Conservation (phyloP, 2,113 vertebrate species). For the Sebastes schlegelii region DNA sequence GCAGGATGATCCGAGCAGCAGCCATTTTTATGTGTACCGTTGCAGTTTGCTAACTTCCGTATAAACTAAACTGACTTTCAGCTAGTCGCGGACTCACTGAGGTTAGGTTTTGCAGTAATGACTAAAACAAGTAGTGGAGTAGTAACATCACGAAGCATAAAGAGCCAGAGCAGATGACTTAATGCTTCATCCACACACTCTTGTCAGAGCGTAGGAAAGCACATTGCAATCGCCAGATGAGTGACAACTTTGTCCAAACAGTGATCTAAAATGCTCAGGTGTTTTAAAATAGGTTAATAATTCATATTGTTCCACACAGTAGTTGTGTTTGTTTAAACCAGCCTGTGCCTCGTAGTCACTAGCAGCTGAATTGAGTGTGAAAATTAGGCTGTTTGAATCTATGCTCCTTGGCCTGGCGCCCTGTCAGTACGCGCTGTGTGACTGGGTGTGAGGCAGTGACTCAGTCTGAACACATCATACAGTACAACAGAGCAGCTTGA, state of each 20-base stretch:
- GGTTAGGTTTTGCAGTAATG: too few relatives aligned
- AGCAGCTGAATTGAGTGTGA: constrained; percentile 54
- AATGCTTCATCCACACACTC: too few relatives aligned
- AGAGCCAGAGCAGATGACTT: too few relatives aligned
- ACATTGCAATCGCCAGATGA: too few relatives aligned
- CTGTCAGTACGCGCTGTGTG: constrained; percentile 30
- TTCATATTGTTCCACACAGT: background rate
- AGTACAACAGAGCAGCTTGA: background rate
- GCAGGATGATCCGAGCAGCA: too few relatives aligned
- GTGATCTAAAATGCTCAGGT: constrained; percentile 9
- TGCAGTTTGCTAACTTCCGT: too few relatives aligned
- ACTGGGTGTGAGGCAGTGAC: constrained; percentile 61
- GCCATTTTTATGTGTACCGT: too few relatives aligned
- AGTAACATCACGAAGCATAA: too few relatives aligned
- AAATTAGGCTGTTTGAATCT: constrained; percentile 51
- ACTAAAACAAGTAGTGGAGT: too few relatives aligned
- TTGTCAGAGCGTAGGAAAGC: too few relatives aligned
- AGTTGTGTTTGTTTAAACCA: constrained; percentile 21
- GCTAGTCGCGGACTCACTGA: too few relatives aligned
- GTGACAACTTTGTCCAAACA: background rate
- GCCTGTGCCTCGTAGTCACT: constrained; percentile 47
- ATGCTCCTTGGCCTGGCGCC: constrained; percentile 28
- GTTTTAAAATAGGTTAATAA: constrained; percentile 9
- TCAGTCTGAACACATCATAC: constrained; percentile 43
- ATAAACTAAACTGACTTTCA: too few relatives aligned